Evolutionary conservation across 2,888 invertebrate species (phyloP).

Genomic region (Conomelus anceps): DNA sequence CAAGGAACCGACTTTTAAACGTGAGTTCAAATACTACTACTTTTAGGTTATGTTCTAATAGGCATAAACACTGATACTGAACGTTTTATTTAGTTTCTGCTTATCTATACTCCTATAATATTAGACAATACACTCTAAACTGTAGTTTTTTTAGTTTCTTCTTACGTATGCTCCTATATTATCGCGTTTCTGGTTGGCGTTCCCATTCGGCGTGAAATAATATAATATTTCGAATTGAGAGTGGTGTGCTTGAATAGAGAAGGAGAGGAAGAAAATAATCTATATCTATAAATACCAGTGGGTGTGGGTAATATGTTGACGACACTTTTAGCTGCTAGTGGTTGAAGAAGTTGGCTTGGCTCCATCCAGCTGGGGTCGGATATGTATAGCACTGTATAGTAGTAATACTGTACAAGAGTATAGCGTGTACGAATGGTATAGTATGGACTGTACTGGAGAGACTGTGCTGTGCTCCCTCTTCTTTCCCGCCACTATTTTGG

Average conservation of each 20-base stretch:
- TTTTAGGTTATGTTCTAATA: too few species aligned
- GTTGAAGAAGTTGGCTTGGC: background rate
- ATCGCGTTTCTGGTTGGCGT: background rate
- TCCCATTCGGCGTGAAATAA: background rate
- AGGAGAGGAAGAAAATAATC: background rate
- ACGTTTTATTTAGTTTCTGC: too few species aligned
- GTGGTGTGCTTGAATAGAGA: background rate
- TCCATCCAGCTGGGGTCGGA: background rate
- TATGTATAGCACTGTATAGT: too few species aligned
- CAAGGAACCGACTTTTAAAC: too few species aligned
- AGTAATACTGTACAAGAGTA: background rate
- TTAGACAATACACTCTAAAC: too few species aligned
- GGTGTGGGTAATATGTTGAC: background rate
- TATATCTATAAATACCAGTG: background rate
- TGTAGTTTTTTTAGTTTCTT: background rate
- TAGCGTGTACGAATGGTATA: background rate
- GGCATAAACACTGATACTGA: too few species aligned
- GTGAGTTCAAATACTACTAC: too few species aligned
- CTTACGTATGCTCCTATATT: background rate
- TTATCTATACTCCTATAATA: too few species aligned
- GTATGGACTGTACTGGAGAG: background rate
- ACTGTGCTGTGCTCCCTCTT: too few species aligned
- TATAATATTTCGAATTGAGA: background rate
- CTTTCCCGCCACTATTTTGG: background rate
- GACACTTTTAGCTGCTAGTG: background rate